phyloP scores from a whole-genome alignment of 2,888 invertebrate species.

The Protonemura montana region DNA sequence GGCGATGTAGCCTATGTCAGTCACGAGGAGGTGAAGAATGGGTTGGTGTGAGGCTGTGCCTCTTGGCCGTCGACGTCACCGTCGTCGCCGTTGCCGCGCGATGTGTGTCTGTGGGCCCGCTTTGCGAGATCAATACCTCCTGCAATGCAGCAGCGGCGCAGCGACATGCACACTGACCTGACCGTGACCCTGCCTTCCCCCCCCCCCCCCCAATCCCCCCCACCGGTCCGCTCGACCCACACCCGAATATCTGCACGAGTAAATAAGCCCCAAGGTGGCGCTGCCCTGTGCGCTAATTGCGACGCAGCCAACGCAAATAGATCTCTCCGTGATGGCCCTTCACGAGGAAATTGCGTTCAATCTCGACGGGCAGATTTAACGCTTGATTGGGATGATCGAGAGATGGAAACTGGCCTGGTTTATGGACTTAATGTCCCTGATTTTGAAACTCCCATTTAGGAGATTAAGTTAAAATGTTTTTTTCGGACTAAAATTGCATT shows the following conservation, averaged over 20 bases:
- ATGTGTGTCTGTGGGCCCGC: conserved; percentile 16
- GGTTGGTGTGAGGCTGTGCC: neutral
- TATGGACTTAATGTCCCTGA: no score
- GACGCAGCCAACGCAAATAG: neutral
- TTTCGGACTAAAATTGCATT: no score
- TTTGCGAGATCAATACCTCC: conserved; percentile 44
- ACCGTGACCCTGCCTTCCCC: conserved; percentile 31
- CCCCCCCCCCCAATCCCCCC: neutral
- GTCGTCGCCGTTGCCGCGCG: neutral
- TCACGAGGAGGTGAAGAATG: neutral
- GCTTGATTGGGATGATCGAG: no score
- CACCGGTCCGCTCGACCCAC: neutral
- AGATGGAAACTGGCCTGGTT: no score
- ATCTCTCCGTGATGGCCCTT: neutral
- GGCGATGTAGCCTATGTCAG: neutral
- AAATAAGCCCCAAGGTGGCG: neutral
- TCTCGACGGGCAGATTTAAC: no score
- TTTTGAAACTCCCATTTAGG: no score
- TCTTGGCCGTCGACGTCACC: neutral
- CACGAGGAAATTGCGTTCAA: no score
- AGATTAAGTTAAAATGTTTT: no score
- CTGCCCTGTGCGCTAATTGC: neutral
- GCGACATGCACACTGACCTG: conserved; percentile 18
- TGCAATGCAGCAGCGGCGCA: conserved; percentile 44
- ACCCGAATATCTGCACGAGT: neutral